These are phyloP conservation scores for Notoglanidium macrostoma DNA, from an alignment of 2,797 vertebrate genomes.

Conservation along the genomic window DNA sequence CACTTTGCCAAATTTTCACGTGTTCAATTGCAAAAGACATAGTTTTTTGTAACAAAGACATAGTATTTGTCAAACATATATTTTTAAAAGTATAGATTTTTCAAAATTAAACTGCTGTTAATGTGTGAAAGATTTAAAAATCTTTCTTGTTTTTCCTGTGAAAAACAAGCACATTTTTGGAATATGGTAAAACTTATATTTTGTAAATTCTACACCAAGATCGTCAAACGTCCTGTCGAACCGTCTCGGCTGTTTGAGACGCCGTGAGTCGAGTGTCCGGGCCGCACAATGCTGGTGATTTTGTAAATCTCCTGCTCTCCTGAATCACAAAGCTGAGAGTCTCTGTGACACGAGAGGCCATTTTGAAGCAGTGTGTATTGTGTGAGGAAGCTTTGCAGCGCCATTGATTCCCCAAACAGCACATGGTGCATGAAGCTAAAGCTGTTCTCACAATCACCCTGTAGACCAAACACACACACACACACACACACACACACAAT, in stretches of 20 bases:
- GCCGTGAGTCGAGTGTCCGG: not conserved
- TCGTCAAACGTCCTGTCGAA: not conserved
- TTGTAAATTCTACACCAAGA: not conserved
- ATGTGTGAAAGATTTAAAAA: not conserved
- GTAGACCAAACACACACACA: not conserved
- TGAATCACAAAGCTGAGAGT: slow-evolving; percentile 28
- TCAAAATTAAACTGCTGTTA: too few species aligned
- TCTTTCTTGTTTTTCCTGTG: not conserved
- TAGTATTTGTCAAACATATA: not conserved
- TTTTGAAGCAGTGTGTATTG: slow-evolving; percentile 33
- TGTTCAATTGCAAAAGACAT: not conserved
- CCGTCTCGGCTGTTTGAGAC: not conserved
- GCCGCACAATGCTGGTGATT: not conserved
- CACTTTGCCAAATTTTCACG: not conserved
- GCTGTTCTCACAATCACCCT: slow-evolving; percentile 22
- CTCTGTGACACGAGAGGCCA: slow-evolving; percentile 31
- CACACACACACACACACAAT: not conserved
- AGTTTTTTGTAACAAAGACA: not conserved
- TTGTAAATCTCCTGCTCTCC: not conserved
- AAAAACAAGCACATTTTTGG: too few species aligned
- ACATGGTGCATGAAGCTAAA: slow-evolving; percentile 27
- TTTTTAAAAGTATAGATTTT: not conserved
- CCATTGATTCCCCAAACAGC: slow-evolving; percentile 48
- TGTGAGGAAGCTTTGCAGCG: slow-evolving; percentile 25
- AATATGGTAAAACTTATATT: not conserved